phyloP scores from a whole-genome alignment of 2,113 vertebrate species.

The Oncorhynchus gorbuscha region DNA sequence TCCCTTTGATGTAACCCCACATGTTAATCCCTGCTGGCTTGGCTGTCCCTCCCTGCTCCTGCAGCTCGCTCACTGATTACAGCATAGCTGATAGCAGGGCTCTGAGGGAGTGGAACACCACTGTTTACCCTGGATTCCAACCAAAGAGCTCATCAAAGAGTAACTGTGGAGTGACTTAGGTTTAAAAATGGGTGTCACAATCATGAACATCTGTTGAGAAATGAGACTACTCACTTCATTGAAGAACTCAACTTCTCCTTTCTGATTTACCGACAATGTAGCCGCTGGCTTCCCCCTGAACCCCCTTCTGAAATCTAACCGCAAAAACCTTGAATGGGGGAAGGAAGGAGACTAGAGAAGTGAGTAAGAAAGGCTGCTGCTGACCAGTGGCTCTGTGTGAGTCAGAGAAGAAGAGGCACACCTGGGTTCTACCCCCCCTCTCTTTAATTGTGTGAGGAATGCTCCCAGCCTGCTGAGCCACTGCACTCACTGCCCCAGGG shows the following conservation, averaged over 20 bases:
- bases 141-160: neutral
- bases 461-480: conserved; percentile 4
- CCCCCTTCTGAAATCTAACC: conserved; percentile 9
- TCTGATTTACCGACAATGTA: conserved; percentile 35
- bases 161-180: neutral
- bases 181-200: no score
- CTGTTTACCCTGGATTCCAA: neutral
- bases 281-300: conserved; percentile 14
- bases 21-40: conserved; percentile 20
- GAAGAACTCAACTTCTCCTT: conserved; percentile 36
- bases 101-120: conserved; percentile 1
- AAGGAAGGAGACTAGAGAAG: neutral
- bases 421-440: neutral
- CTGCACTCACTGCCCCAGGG: neutral
- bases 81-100: conserved; percentile 6
- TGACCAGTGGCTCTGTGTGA: neutral
- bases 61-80: neutral
- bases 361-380: neutral
- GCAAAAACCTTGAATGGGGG: neutral
- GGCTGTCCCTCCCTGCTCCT: conserved; percentile 20
- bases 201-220: neutral
- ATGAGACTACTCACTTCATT: neutral
- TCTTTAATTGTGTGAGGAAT: conserved; percentile 22
- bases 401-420: conserved; percentile 1
- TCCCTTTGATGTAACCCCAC: conserved; percentile 40